Evolutionary conservation across 2,888 invertebrate genomes (phyloP).

Genomic region (Rotaria sp.): DNA sequence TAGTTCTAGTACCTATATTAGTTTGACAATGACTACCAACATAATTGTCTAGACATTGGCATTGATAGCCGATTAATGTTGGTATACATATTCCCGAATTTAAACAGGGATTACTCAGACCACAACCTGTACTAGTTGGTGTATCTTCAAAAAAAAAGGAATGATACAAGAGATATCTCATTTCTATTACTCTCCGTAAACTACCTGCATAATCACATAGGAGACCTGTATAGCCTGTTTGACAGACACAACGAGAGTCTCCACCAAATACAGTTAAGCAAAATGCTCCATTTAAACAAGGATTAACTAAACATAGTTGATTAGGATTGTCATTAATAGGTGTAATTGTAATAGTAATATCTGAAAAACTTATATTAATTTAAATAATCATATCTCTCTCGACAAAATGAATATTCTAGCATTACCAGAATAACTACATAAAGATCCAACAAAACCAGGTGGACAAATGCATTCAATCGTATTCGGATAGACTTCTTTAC

Average conservation of each 20-base stretch:
- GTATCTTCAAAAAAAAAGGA: no score
- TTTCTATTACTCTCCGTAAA: no score
- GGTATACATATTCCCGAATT: no score
- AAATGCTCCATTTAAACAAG: conserved; percentile 34
- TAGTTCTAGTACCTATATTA: background rate
- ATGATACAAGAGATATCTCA: no score
- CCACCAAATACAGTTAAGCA: background rate
- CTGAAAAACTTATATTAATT: no score
- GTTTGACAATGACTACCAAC: background rate
- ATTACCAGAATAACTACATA: conserved; percentile 21
- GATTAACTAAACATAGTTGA: background rate
- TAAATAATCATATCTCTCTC: no score
- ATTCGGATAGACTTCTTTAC: conserved; percentile 26
- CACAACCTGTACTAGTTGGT: no score
- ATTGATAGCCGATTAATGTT: no score
- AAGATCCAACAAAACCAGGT: conserved; percentile 30
- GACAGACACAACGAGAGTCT: background rate
- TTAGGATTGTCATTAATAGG: background rate
- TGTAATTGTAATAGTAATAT: no score
- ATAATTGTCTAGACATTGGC: background rate
- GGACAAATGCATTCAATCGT: conserved; percentile 26
- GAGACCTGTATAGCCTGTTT: background rate
- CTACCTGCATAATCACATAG: background rate
- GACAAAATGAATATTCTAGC: background rate
- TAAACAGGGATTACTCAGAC: no score